A percentile compares a stretch with the other conserved stretches of the same genome.
These are phyloP conservation scores for Caenorhabditis sulstoni DNA, from an alignment of 2,888 invertebrate species.

Conservation along the genomic window DNA sequence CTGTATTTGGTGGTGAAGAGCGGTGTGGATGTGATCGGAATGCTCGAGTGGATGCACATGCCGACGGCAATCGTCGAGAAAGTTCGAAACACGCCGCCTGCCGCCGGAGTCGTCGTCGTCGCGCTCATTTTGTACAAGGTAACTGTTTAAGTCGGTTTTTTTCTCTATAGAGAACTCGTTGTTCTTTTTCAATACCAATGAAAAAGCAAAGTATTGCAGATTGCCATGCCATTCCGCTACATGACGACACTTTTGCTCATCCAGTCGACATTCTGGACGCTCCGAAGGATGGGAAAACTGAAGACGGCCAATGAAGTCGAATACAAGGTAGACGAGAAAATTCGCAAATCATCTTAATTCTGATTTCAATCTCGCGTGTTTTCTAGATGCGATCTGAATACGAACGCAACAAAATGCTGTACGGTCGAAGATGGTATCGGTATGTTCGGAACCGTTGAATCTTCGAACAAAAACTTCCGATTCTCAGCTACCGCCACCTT, in stretches of 20 bases:
- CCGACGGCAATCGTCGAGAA: slow-evolving; percentile 88
- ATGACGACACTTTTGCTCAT: slow-evolving; percentile 76
- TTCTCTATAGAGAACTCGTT: not conserved
- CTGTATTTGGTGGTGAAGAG: slow-evolving; percentile 86
- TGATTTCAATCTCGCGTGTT: not conserved
- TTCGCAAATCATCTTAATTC: not conserved
- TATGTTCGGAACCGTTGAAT: slow-evolving; percentile 15
- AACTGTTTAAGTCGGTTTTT: not conserved
- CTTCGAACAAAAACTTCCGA: slow-evolving; percentile 4
- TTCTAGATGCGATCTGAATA: slow-evolving; percentile 71
- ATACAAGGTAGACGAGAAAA: slow-evolving; percentile 66
- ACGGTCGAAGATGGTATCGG: slow-evolving; percentile 65
- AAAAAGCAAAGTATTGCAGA: slow-evolving; percentile 61
- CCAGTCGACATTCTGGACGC: slow-evolving; percentile 70
- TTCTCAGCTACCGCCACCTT: slow-evolving; percentile 64
- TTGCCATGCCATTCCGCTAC: slow-evolving; percentile 79
- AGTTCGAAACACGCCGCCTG: slow-evolving; percentile 82
- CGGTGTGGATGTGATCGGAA: slow-evolving; percentile 90
- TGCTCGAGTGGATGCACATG: slow-evolving; percentile 88
- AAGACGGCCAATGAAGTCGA: slow-evolving; percentile 73
- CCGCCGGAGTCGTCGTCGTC: slow-evolving; percentile 91
- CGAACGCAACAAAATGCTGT: slow-evolving; percentile 60
- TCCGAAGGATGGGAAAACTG: slow-evolving; percentile 75
- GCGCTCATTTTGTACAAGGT: slow-evolving; percentile 95
- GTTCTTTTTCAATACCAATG: not conserved